phyloP scores from a whole-genome alignment of 1,140 invertebrate genomes.

The Trinorchestia longiramus region DNA sequence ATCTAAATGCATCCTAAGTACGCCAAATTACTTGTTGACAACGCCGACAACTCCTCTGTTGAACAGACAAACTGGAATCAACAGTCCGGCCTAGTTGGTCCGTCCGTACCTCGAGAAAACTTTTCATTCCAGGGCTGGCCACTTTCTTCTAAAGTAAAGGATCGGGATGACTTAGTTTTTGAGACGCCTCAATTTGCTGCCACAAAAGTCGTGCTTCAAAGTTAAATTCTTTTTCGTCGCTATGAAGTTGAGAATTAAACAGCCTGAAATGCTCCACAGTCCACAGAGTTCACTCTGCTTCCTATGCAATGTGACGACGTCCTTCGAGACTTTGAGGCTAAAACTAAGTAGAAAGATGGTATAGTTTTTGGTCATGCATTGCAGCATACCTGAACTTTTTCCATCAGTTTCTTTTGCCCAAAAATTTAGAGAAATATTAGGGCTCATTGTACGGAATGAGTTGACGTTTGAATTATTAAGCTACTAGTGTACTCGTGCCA shows the following conservation, averaged over 20 bases:
- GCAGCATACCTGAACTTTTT: not conserved
- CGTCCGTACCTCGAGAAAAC: not conserved
- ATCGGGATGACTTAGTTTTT: slow-evolving; percentile 20
- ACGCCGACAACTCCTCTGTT: not conserved
- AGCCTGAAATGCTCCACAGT: not conserved
- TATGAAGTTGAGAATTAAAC: slow-evolving; percentile 31
- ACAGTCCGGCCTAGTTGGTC: not conserved
- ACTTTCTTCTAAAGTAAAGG: slow-evolving; percentile 26
- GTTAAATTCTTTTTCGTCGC: slow-evolving; percentile 23
- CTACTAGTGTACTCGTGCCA: too few species aligned
- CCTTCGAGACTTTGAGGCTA: not conserved
- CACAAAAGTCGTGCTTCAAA: slow-evolving; percentile 37
- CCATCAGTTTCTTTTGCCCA: not conserved
- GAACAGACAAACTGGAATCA: not conserved
- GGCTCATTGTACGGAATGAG: not conserved
- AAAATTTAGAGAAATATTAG: not conserved
- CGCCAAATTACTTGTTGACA: not conserved
- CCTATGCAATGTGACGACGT: not conserved
- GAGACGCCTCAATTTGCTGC: slow-evolving; percentile 19
- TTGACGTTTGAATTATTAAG: not conserved
- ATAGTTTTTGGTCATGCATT: not conserved
- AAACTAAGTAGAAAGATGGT: not conserved
- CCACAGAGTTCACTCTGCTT: not conserved
- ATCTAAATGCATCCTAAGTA: not conserved
- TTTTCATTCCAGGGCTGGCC: not conserved